Evolutionary conservation across 1,140 invertebrate genomes (phyloP), one percentile per base, ranked within the genome.

Genomic region (Temnothorax nylanderi): DNA sequence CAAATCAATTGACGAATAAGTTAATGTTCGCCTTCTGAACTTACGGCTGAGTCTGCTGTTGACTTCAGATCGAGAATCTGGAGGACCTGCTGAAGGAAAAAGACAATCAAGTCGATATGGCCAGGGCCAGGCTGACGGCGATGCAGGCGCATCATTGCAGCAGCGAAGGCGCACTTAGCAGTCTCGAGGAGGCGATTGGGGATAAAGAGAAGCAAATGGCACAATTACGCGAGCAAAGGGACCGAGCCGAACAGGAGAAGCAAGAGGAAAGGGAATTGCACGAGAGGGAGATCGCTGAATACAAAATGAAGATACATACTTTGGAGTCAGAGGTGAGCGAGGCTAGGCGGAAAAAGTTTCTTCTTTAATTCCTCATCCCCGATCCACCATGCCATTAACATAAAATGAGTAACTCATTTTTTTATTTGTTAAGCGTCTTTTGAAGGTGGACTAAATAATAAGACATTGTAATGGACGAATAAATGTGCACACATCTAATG

Each of bases 151-250:
- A 99, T 92, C 98, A 99, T 93, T 98, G 98, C 94, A 98, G 97
- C 84, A 98, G 98, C 60, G 98, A 99, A 95, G 98, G 98, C 67
- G 98, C 98, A 10, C 95, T 99, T 51, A 98, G 98, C 58, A 98
- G 97, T 90, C 96, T 99, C 26, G 99, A 99, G 95, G 99, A 99
- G 96, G 98, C 98, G 2, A 98, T 99, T 85, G 97, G 97, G 49
- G 99, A 99, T 93, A 99, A 99, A 95, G 99, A 99, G 93, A 99
- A 99, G 94, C 98, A 99, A 96, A 99, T 99, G 96, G 96, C 97
- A 88, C 98, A 99, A 95, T 95, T 99, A 84, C 94, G 98, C 89
- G 98, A 99, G 92, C 98, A 99, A 94, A 96, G 99, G 92, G 99
- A 99, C 93, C 96, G 98, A 86, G 98, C 98, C n/a, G 99, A 99